Percentiles rank a stretch among this genome's conserved stretches.
Evolutionary conservation across 1,140 invertebrate genomes (phyloP).

Genomic region (silkworm (Bombyx mori)): DNA sequence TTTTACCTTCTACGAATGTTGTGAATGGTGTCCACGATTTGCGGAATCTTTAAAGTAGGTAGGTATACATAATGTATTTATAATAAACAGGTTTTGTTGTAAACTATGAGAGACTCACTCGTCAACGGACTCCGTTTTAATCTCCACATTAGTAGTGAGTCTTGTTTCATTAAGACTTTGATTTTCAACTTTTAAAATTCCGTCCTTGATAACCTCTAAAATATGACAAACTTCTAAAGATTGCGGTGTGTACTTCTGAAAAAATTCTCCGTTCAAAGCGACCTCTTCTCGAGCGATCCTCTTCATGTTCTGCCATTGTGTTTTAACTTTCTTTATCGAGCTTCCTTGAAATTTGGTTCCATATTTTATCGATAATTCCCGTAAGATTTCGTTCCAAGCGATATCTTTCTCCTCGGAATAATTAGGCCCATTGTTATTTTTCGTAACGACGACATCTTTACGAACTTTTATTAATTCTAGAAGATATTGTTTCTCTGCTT

Average conservation of each 20-base stretch:
- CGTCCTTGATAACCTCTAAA: slow-evolving; percentile 48
- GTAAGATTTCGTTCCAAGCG: slow-evolving; percentile 63
- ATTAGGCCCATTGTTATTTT: slow-evolving; percentile 50
- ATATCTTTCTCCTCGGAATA: slow-evolving; percentile 54
- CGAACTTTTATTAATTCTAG: slow-evolving; percentile 57
- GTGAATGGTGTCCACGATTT: too few species aligned
- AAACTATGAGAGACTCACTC: slow-evolving; percentile 40
- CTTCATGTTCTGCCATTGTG: slow-evolving; percentile 68
- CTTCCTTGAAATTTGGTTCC: slow-evolving; percentile 52
- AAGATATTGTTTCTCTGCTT: slow-evolving; percentile 55
- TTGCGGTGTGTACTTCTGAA: slow-evolving; percentile 42
- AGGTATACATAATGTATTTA: too few species aligned
- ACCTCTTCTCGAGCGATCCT: slow-evolving; percentile 60
- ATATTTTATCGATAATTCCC: slow-evolving; percentile 40
- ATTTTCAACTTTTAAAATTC: slow-evolving; percentile 30
- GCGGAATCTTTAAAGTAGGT: too few species aligned
- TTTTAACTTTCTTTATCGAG: slow-evolving; percentile 61
- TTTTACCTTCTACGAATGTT: too few species aligned
- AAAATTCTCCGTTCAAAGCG: slow-evolving; percentile 28
- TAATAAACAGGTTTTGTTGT: too few species aligned
- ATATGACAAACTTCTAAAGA: slow-evolving; percentile 57
- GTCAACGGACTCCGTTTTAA: slow-evolving; percentile 55
- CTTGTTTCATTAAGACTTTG: slow-evolving; percentile 33
- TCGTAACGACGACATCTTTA: slow-evolving; percentile 50
- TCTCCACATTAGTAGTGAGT: slow-evolving; percentile 46